Conservation (phyloP, 2,113 vertebrate species). For the Malurus alboscapulatus region DNA sequence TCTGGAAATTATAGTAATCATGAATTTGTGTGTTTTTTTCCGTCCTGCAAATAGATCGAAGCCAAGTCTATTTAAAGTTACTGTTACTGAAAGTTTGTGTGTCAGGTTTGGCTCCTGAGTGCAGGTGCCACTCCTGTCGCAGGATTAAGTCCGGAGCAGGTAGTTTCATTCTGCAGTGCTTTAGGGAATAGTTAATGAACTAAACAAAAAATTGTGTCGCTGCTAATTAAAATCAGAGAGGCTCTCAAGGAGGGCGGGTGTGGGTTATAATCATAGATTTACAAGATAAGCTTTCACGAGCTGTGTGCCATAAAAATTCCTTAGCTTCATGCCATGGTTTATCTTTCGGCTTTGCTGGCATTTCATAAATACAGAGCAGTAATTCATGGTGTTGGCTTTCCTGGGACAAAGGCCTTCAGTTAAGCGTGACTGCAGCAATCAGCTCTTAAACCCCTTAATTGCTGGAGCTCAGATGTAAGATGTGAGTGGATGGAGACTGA, state of each 20-base stretch:
- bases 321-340: not conserved
- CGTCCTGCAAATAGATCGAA: not conserved
- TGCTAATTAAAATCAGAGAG: slow-evolving; percentile 27
- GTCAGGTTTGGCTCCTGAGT: not conserved
- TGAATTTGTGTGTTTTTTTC: not conserved
- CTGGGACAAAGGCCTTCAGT: not conserved
- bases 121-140: fast-evolving
- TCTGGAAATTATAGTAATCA: not conserved
- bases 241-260: not conserved
- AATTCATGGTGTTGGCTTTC: not conserved
- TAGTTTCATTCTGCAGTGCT: not conserved
- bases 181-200: not conserved
- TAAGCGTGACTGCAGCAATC: not conserved
- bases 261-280: not conserved
- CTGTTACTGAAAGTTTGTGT: not conserved
- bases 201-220: not conserved
- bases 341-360: not conserved
- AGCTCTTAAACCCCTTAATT: not conserved
- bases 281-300: not conserved
- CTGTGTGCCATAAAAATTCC: not conserved
- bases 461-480: not conserved
- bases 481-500: not conserved
- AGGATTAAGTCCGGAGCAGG: not conserved
- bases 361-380: not conserved
- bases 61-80: not conserved